These are phyloP conservation scores for Oenanthe oenanthe DNA, from an alignment of 2,113 vertebrate species.

Conservation along the genomic window DNA sequence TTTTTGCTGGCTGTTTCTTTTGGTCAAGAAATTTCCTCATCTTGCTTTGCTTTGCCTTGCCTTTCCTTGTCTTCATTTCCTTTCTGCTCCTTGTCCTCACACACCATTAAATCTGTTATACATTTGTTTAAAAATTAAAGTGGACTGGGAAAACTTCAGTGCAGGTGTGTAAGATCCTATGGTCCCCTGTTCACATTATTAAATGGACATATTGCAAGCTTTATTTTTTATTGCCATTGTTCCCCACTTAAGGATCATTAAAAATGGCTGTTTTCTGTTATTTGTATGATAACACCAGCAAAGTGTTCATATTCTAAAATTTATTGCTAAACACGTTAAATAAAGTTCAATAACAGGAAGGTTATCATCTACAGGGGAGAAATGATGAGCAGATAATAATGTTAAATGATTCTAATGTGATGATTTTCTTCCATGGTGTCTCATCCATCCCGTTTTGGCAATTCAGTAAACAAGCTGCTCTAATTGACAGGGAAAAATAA, in stretches of 20 bases:
- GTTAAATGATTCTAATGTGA: conserved; percentile 35
- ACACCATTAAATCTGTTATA: not conserved
- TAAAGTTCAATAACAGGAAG: conserved; percentile 35
- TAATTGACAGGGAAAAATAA: conserved; percentile 35
- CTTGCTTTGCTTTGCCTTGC: not conserved
- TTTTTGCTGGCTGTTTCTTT: not conserved
- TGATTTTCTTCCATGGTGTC: conserved; percentile 22
- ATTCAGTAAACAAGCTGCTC: conserved; percentile 31
- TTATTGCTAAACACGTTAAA: conserved; percentile 24
- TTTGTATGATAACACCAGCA: conserved; percentile 59
- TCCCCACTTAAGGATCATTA: conserved; percentile 13
- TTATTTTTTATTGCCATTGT: not conserved
- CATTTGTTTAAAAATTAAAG: not conserved
- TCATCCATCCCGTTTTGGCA: conserved; percentile 46
- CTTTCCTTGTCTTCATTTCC: not conserved
- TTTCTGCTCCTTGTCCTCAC: not conserved
- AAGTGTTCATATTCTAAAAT: conserved; percentile 49
- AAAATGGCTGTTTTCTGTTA: not conserved
- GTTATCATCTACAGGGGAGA: conserved; percentile 58
- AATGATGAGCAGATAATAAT: conserved; percentile 23
- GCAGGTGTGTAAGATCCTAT: not conserved
- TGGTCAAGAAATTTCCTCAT: not conserved
- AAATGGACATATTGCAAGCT: not conserved
- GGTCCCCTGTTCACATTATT: not conserved
- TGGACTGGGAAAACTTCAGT: not conserved